These are phyloP conservation scores for Hemichromis elongatus DNA, from an alignment of 2,113 vertebrate genomes.

Conservation along the genomic window DNA sequence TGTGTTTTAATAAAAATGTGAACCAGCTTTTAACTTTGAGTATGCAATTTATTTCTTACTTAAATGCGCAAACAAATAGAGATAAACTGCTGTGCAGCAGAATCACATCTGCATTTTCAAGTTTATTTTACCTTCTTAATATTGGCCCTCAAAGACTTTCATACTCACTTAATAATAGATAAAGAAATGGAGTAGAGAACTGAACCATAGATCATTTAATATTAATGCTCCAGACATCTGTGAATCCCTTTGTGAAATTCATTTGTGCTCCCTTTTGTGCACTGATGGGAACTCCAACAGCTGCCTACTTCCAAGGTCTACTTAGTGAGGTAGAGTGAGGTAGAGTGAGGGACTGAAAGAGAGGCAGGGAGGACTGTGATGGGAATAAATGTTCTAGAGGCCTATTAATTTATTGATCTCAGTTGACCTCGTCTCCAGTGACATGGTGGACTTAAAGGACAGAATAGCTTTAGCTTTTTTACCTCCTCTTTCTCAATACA, in stretches of 20 bases:
- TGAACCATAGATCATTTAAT: slow-evolving; percentile 31
- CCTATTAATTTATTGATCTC: slow-evolving; percentile 46
- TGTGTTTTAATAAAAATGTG: background rate
- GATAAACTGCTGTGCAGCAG: background rate
- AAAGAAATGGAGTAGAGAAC: background rate
- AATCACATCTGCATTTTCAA: background rate
- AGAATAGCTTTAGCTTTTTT: background rate
- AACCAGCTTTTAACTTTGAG: background rate
- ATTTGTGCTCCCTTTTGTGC: slow-evolving; percentile 9
- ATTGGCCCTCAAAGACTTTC: background rate
- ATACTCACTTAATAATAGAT: background rate
- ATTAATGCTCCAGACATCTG: slow-evolving; percentile 31
- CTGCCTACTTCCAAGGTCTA: slow-evolving; percentile 48
- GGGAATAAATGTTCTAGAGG: slow-evolving; percentile 30
- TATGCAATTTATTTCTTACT: background rate
- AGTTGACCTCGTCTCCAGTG: slow-evolving; percentile 40
- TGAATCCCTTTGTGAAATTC: slow-evolving; percentile 7
- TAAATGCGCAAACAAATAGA: background rate
- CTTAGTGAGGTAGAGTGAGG: slow-evolving; percentile 21
- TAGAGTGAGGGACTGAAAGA: slow-evolving; percentile 1
- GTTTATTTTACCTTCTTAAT: background rate
- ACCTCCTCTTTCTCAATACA: background rate
- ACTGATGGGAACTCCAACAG: slow-evolving; percentile 60
- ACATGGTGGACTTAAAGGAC: slow-evolving; percentile 25
- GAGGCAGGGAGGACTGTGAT: background rate